These are phyloP conservation scores for Mactra quadrangularis DNA, from an alignment of 1,140 invertebrate genomes.

Conservation along the genomic window DNA sequence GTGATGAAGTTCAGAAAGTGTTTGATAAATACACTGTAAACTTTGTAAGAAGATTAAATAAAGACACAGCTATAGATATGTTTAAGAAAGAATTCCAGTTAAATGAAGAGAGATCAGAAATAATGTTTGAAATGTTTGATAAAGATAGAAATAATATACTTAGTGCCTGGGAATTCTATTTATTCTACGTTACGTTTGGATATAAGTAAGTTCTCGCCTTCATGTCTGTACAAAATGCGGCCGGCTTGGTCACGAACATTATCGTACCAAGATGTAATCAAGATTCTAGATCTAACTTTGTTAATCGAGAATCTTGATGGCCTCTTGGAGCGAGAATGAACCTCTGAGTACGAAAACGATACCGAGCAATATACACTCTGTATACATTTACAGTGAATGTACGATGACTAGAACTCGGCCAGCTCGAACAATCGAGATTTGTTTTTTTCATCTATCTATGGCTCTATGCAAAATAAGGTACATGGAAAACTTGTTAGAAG, in stretches of 20 bases:
- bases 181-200: slow-evolving; percentile 73
- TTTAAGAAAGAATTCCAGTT: slow-evolving; percentile 72
- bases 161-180: slow-evolving; percentile 75
- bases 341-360: too few relatives aligned
- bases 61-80: slow-evolving; percentile 70
- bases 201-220: slow-evolving; percentile 66
- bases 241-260: background rate
- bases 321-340: too few relatives aligned
- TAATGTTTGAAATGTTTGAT: slow-evolving; percentile 77
- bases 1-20: slow-evolving; percentile 71
- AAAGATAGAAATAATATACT: slow-evolving; percentile 74
- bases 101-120: slow-evolving; percentile 64
- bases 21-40: slow-evolving; percentile 74
- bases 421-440: too few relatives aligned
- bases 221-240: too few relatives aligned
- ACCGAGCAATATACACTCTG: too few relatives aligned
- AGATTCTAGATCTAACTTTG: background rate
- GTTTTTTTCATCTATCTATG: too few relatives aligned
- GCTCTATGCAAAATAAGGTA: too few relatives aligned
- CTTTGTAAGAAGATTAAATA: slow-evolving; percentile 71
- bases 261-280: background rate
- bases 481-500: too few relatives aligned
- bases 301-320: background rate
- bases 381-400: too few relatives aligned
- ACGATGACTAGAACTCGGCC: too few relatives aligned